phyloP scores from a whole-genome alignment of 2,797 vertebrate genomes.

The Gymnothorax javanicus region DNA sequence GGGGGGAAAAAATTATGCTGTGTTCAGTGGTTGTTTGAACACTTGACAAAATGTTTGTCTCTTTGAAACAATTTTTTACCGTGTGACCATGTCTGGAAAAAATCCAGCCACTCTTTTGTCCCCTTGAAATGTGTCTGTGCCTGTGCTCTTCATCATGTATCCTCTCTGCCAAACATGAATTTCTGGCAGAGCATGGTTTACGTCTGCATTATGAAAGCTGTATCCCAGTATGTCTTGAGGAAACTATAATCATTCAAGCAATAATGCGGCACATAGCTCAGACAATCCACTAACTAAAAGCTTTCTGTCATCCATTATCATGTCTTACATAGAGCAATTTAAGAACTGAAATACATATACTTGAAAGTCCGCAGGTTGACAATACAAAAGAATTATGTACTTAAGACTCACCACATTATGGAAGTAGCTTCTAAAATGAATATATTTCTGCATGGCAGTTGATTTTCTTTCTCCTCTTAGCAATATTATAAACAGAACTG shows the following conservation, averaged over 20 bases:
- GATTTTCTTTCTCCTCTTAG: neutral
- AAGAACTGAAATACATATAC: neutral
- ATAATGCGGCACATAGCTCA: neutral
- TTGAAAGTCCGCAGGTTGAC: neutral
- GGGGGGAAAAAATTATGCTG: too few species aligned
- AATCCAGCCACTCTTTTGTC: neutral
- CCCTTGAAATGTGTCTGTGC: neutral
- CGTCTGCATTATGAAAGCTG: neutral
- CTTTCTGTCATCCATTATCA: neutral
- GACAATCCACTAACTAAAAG: neutral
- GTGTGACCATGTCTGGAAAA: neutral
- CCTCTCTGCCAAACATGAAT: neutral
- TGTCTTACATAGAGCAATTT: neutral
- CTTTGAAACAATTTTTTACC: neutral
- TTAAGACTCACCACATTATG: neutral
- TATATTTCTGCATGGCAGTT: neutral
- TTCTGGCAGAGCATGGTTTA: neutral
- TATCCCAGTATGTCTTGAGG: neutral
- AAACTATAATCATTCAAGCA: neutral
- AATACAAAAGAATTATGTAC: neutral
- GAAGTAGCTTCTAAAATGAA: too few species aligned
- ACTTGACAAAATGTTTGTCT: too few species aligned
- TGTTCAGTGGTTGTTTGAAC: too few species aligned
- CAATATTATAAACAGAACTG: neutral
- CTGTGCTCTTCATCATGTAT: neutral